Percentiles rank a stretch among this genome's conserved stretches.
Evolutionary conservation across 2,888 invertebrate genomes (phyloP).

Genomic region (Aelia acuminata): DNA sequence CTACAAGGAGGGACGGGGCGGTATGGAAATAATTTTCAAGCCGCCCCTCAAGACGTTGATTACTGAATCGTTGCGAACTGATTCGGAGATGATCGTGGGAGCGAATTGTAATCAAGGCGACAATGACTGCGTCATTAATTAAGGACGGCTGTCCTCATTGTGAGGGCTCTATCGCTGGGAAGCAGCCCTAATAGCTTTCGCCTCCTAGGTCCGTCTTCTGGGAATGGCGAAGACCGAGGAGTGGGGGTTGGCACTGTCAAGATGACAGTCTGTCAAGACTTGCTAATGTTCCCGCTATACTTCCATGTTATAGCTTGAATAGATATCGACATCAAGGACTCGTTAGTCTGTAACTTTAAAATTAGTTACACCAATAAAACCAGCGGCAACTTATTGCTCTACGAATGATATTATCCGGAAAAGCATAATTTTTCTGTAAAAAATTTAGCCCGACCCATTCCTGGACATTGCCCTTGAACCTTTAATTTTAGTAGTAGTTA

Average conservation of each 20-base stretch:
- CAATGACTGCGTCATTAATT: slow-evolving; percentile 46
- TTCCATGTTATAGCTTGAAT: background rate
- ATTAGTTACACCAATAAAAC: too few relatives aligned
- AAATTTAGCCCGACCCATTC: too few relatives aligned
- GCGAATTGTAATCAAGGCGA: slow-evolving; percentile 27
- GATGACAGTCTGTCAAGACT: background rate
- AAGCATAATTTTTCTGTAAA: too few relatives aligned
- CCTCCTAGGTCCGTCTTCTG: background rate
- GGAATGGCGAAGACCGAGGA: background rate
- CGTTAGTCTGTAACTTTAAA: background rate
- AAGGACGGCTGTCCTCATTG: slow-evolving; percentile 21
- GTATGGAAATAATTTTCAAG: slow-evolving; percentile 24
- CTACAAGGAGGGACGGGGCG: background rate
- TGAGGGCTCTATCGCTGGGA: background rate
- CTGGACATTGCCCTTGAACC: too few relatives aligned
- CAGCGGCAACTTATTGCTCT: too few relatives aligned
- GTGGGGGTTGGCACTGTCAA: too few relatives aligned
- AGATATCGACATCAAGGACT: background rate
- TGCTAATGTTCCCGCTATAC: background rate
- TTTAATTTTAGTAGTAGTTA: too few relatives aligned
- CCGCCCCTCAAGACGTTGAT: slow-evolving; percentile 12
- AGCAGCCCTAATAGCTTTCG: slow-evolving; percentile 32
- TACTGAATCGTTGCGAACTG: slow-evolving; percentile 7
- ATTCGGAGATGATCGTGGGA: background rate
- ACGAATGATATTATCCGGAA: too few relatives aligned